Percentiles rank a stretch among this genome's conserved stretches.
Evolutionary conservation across 1,140 invertebrate genomes (phyloP).

Genomic region (Drosophila willistoni): DNA sequence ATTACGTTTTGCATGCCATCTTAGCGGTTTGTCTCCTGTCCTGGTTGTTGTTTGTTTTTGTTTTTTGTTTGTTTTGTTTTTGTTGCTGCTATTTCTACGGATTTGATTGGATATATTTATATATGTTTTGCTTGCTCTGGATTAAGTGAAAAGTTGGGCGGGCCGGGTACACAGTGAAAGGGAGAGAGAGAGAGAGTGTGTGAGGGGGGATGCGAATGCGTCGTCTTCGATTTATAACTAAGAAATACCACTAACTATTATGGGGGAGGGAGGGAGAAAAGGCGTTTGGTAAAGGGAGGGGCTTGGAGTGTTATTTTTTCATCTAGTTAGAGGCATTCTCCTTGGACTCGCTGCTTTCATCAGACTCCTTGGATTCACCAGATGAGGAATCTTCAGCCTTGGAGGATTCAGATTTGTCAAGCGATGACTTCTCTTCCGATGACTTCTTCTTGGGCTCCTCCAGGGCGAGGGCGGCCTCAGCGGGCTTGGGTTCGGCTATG

Average conservation of each 20-base stretch:
- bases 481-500: constrained; percentile 24
- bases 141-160: neutral
- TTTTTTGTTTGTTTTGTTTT: constrained; percentile 27
- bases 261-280: neutral
- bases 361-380: constrained; percentile 58
- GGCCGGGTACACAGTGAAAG: neutral
- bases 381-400: constrained; percentile 56
- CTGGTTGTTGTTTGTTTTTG: constrained; percentile 26
- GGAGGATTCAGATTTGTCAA: constrained; percentile 47
- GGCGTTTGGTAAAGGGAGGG: neutral
- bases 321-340: constrained; percentile 49
- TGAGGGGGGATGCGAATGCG: neutral
- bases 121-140: constrained; percentile 6
- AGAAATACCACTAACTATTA: constrained; percentile 4
- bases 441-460: constrained; percentile 59
- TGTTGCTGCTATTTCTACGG: constrained; percentile 17
- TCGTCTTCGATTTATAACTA: constrained; percentile 5
- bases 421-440: constrained; percentile 42
- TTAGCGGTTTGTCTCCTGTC: constrained; percentile 56
- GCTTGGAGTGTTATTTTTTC: constrained; percentile 11
- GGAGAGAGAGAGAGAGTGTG: no score
- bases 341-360: constrained; percentile 69
- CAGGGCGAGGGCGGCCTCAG: constrained; percentile 20
- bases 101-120: constrained; percentile 8
- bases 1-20: constrained; percentile 65